phyloP scores from a whole-genome alignment of 37 sponge, comb jelly and placozoan species.

The Ianthella basta region DNA sequence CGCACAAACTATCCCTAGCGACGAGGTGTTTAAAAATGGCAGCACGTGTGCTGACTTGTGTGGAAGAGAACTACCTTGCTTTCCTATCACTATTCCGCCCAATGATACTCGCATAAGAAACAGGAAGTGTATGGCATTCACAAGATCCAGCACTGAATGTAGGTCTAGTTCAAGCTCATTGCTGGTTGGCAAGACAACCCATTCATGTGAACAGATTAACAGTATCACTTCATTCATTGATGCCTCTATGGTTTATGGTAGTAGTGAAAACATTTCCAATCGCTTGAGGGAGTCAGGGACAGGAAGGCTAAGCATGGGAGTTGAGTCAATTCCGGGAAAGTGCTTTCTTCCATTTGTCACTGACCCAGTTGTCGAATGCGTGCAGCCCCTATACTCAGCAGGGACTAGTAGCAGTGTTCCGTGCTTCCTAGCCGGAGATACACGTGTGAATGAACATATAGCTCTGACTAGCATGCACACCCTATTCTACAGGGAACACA shows the following conservation, averaged over 20 bases:
- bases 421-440: slow-evolving; percentile 83
- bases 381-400: neutral
- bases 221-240: slow-evolving; percentile 80
- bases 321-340: slow-evolving; percentile 33
- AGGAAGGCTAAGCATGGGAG: slow-evolving; percentile 22
- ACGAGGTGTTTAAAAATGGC: slow-evolving; percentile 28
- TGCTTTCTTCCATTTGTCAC: slow-evolving; percentile 64
- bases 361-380: slow-evolving; percentile 13
- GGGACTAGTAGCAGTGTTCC: neutral
- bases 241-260: slow-evolving; percentile 76
- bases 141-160: slow-evolving; percentile 78
- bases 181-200: slow-evolving; percentile 36
- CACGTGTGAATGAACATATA: slow-evolving; percentile 81
- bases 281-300: slow-evolving; percentile 61
- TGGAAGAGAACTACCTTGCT: slow-evolving; percentile 68
- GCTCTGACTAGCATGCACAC: slow-evolving; percentile 85
- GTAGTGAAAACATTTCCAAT: slow-evolving; percentile 14
- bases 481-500: slow-evolving; percentile 85
- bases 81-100: slow-evolving; percentile 69
- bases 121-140: slow-evolving; percentile 68
- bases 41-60: slow-evolving; percentile 65
- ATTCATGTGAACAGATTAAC: slow-evolving; percentile 75
- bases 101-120: slow-evolving; percentile 61
- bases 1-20: slow-evolving; percentile 50
- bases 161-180: slow-evolving; percentile 69